A percentile compares a stretch with the other conserved stretches of the same genome.
phyloP scores from a whole-genome alignment of 1,140 invertebrate genomes.

The Drosophila santomea region DNA sequence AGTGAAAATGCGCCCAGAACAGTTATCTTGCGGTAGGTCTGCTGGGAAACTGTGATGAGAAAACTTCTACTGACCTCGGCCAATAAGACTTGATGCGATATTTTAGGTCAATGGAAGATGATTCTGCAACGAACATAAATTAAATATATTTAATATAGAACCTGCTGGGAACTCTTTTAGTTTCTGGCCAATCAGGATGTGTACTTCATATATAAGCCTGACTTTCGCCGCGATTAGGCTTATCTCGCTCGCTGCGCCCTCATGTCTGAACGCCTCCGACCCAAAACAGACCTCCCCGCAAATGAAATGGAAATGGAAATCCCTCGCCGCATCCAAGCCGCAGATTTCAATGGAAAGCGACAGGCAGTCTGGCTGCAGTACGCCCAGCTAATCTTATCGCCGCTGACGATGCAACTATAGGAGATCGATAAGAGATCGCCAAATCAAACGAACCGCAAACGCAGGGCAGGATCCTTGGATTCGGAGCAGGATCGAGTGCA shows the following conservation, averaged over 20 bases:
- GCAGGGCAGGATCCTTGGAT: conserved; percentile 28
- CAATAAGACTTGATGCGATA: neutral
- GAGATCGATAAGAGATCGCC: conserved; percentile 45
- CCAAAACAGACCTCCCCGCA: conserved; percentile 45
- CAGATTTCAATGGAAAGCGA: conserved; percentile 58
- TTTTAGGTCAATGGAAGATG: neutral
- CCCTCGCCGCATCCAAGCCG: conserved; percentile 23
- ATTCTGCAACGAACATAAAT: too few relatives aligned
- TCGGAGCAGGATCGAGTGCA: conserved; percentile 37
- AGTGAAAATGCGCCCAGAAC: conserved; percentile 61
- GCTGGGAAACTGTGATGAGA: neutral
- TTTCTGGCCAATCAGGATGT: conserved; percentile 12
- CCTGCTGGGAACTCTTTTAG: too few relatives aligned
- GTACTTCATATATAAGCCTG: neutral
- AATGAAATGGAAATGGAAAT: neutral
- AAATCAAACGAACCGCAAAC: conserved; percentile 71
- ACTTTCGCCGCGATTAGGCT: conserved; percentile 16
- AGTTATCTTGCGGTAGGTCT: conserved; percentile 77
- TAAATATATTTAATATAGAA: too few relatives aligned
- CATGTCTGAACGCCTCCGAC: conserved; percentile 46
- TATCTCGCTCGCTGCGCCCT: conserved; percentile 23
- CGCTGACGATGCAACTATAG: conserved; percentile 44
- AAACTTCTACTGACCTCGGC: conserved; percentile 60
- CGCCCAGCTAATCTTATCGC: conserved; percentile 57
- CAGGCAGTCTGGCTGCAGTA: conserved; percentile 59